Conservation (phyloP, 2,113 vertebrate species). For the Gymnocephalus cernua region DNA sequence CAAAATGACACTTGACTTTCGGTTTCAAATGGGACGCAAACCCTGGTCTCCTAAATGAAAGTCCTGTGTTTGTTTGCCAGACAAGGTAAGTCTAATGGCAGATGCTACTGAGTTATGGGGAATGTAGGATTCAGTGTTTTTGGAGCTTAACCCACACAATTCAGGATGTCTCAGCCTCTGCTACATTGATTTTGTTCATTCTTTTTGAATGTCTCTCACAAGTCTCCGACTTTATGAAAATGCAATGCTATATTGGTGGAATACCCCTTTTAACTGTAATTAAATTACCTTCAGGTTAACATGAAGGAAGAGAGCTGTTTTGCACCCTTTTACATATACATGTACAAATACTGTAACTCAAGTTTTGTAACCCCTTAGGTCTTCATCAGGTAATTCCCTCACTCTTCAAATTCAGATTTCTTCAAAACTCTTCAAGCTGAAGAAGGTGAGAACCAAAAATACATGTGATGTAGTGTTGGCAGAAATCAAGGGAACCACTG, state of each 20-base stretch:
- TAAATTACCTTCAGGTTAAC: not conserved
- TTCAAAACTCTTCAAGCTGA: constrained; percentile 45
- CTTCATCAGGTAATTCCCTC: constrained; percentile 24
- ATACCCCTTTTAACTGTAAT: not conserved
- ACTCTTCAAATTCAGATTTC: constrained; percentile 32
- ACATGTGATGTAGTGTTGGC: constrained; percentile 17
- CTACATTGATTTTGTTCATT: not conserved
- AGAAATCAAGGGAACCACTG: constrained; percentile 20
- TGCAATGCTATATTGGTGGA: not conserved
- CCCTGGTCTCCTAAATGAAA: too few relatives aligned
- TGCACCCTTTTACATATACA: too few relatives aligned
- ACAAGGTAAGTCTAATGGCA: not conserved
- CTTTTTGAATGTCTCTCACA: not conserved
- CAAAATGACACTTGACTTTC: too few relatives aligned
- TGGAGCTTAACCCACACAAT: not conserved
- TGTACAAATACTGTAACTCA: too few relatives aligned
- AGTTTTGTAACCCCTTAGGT: constrained; percentile 34
- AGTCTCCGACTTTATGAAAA: not conserved
- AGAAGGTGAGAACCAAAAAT: constrained; percentile 21
- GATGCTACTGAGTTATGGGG: not conserved
- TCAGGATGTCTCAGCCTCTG: too few relatives aligned
- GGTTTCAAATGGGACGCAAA: too few relatives aligned
- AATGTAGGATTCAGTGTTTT: not conserved
- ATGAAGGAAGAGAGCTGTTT: constrained; percentile 20
- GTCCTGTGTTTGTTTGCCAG: not conserved